Evolutionary conservation across 2,113 vertebrate genomes (phyloP).

Genomic region (Macrotus californicus): DNA sequence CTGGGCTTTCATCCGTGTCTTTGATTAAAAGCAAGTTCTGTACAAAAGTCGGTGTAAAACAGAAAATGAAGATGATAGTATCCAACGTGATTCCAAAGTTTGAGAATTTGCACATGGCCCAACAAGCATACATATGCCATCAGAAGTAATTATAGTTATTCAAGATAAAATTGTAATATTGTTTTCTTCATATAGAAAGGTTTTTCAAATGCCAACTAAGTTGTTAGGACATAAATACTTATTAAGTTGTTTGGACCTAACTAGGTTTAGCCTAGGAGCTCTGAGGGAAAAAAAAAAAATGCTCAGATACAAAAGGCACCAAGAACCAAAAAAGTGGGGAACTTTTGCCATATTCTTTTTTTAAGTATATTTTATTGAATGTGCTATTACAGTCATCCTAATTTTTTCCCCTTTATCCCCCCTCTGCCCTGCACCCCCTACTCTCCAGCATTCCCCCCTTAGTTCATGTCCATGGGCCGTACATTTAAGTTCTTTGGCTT

Average conservation of each 20-base stretch:
- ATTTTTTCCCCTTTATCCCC: too few relatives aligned
- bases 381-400: too few relatives aligned
- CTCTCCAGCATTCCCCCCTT: too few relatives aligned
- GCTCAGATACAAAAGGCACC: not conserved
- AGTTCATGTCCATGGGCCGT: too few relatives aligned
- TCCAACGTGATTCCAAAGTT: not conserved
- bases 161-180: not conserved
- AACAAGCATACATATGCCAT: not conserved
- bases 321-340: not conserved
- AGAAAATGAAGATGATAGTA: not conserved
- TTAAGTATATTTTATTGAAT: too few relatives aligned
- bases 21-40: not conserved
- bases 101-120: not conserved
- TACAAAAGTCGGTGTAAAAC: not conserved
- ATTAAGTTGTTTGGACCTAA: not conserved
- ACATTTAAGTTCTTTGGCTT: too few relatives aligned
- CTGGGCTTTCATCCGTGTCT: not conserved
- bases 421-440: too few relatives aligned
- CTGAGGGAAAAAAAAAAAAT: not conserved
- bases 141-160: not conserved
- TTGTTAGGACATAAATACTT: not conserved
- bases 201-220: not conserved
- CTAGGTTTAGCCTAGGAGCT: not conserved
- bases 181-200: not conserved
- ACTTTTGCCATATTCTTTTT: not conserved